These are phyloP conservation scores for Mycteria americana DNA, from an alignment of 2,797 vertebrate species.

Conservation along the genomic window DNA sequence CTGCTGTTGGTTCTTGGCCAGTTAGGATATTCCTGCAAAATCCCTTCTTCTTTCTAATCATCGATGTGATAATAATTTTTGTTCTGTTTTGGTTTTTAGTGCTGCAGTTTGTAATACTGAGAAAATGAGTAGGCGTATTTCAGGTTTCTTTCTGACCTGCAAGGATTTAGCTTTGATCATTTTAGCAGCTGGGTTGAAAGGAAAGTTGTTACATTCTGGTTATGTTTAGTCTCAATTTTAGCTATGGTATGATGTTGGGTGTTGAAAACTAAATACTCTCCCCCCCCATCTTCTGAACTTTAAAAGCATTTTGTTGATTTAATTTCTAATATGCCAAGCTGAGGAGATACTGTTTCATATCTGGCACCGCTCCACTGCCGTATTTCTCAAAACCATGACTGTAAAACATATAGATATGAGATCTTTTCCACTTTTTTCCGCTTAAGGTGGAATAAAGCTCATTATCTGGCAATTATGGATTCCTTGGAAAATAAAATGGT, in stretches of 20 bases:
- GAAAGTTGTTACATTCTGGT: background rate
- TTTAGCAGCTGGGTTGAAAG: background rate
- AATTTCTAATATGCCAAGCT: background rate
- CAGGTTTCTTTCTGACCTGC: background rate
- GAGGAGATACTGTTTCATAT: background rate
- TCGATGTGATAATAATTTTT: accelerated
- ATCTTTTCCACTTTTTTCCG: background rate
- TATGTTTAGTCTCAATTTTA: background rate
- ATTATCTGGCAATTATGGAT: background rate
- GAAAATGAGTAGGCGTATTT: background rate
- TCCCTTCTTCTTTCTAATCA: background rate
- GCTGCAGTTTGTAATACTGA: background rate
- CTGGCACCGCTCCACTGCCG: accelerated
- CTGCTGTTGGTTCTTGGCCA: background rate
- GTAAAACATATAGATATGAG: background rate
- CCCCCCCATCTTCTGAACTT: background rate
- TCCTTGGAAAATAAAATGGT: background rate
- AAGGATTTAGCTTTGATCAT: background rate
- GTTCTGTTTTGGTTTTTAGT: background rate
- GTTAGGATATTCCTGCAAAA: background rate
- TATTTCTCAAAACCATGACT: background rate
- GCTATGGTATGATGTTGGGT: background rate
- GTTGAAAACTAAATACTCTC: background rate
- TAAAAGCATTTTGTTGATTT: background rate
- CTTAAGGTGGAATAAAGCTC: background rate